Base-by-base conservation (phyloP, 2,113 vertebrate species). In the Ivindomyrus marchei region DNA sequence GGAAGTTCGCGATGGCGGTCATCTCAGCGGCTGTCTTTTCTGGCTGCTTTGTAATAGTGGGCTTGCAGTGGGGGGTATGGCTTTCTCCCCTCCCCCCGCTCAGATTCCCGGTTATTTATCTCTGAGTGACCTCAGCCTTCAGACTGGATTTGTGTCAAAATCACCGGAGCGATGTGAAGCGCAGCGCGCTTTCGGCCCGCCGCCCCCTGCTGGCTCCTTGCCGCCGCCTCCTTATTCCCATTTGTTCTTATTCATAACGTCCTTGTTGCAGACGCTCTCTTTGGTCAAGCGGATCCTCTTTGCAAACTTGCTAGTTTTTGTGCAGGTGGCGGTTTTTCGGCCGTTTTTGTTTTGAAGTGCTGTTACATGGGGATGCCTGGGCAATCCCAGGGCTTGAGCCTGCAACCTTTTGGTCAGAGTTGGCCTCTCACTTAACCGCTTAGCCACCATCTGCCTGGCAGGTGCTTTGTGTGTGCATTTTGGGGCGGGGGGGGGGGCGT, bases 141-240 rank as follows among this genome's bases (percentile, higher is more conserved):
- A 93, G 93, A 94, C 91, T 92, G 88, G 91, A 95, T 96, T 96
- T 96, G 95, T 94, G 95, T 96, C 95, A 96, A 96, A 96, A 94
- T 93, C 95, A 94, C 95, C 94, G 94, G 94, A 94, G 95, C 92
- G 93, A 94, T 94, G 93, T 96, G 94, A 96, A 95, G 93, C 95
- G 92, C 94, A 93, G 94, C 93, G 93, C 93, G 94, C 93, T 92
- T 93, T 92, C 89, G 89, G 92, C 93, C 45, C 50, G 19, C 70
- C 5, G 94, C 92, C 93, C 93, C 92, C 94, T 93, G 91, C 92
- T 91, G 90, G 92, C 92, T 88, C 93, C 93, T 92, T 95, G 92
- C 90, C 88, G 87, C 1, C 83, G 91, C 91, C 52, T 84, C 10
- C 85, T 56, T 87, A 36, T 53, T 53, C 17, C 31, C 27, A 17